Percentiles rank a stretch among this genome's conserved stretches.
phyloP scores from a whole-genome alignment of 2,113 vertebrate species.

The Argyrosomus japonicus region DNA sequence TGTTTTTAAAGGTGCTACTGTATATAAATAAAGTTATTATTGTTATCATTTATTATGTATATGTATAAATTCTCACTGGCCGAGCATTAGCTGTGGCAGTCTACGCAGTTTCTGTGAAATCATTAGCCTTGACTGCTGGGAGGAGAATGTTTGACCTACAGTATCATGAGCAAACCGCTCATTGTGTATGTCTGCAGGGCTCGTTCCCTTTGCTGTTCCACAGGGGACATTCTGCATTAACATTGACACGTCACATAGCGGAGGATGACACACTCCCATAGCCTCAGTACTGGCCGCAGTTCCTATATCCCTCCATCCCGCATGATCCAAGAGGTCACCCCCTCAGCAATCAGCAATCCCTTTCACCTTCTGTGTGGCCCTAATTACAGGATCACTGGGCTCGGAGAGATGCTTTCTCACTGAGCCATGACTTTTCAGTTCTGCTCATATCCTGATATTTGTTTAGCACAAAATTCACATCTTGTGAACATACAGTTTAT shows the following conservation, averaged over 20 bases:
- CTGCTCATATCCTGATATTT: constrained; percentile 41
- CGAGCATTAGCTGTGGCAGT: constrained; percentile 22
- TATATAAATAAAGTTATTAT: no score
- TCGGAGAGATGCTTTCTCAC: constrained; percentile 46
- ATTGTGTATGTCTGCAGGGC: constrained; percentile 34
- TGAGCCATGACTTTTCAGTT: constrained; percentile 11
- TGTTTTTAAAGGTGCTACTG: no score
- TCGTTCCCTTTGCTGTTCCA: constrained; percentile 24
- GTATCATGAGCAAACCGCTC: constrained; percentile 61
- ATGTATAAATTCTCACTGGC: not conserved
- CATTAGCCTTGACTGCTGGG: constrained; percentile 35
- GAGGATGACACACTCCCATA: constrained; percentile 67
- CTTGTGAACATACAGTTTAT: not conserved
- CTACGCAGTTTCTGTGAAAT: constrained; percentile 60
- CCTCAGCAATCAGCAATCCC: constrained; percentile 52
- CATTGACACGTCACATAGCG: constrained; percentile 52
- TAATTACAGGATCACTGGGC: constrained; percentile 69
- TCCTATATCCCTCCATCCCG: constrained; percentile 22
- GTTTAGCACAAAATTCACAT: constrained; percentile 44
- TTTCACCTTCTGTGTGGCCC: constrained; percentile 74
- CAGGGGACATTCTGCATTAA: constrained; percentile 59
- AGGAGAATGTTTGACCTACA: constrained; percentile 55
- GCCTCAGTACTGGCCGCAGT: constrained; percentile 35
- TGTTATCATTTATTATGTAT: no score
- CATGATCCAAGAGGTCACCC: constrained; percentile 38